Evolutionary conservation across 2,113 vertebrate species (phyloP), one percentile per base, ranked within the genome.

Genomic region (Gallinago undulata): DNA sequence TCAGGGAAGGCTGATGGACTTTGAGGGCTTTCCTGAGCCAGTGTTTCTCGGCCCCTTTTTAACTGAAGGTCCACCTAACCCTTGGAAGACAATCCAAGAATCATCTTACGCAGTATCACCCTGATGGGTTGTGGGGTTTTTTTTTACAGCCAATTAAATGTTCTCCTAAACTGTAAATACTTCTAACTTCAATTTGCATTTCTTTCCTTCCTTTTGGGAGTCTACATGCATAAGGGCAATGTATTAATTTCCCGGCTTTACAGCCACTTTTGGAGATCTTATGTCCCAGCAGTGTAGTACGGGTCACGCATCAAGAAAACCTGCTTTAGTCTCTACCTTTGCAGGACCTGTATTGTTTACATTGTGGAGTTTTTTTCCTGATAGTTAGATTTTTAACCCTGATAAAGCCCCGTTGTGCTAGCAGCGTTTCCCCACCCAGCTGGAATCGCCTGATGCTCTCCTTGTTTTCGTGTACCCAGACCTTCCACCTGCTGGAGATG

Each of bases 271-370:
- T 63, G 70, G 69, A 64, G 56, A 72, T 31, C n/a, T 33, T 45
- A 6, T 4, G 9, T 85, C 35, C 48, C 57, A 76, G 39, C 43
- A 64, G 60, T 5, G 24, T 24, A 39, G 43, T 8, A 27, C 14
- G 39, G 80, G 48, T 92, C 73, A 53, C 13, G 31, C 66, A 47
- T 41, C 21, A 60, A 89, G 39, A 89, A 78, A 64, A 84, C 10
- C 57, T 18, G 19, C 53, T 79, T 87, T 33, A 57, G 21, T 19
- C 30, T 87, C 74, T 1, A 4, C 55, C 19, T 92, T 84, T 81
- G 50, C 28, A 59, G 41, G n/a, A 45, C 27, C 24, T 21, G 0
- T 41, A 48, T 33, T 0, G 0, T 56, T 62, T 24, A 10, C 39
- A 5, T 48, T 23, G 17, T 45, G 43, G 43, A 12, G 22, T 24